Base-by-base conservation (phyloP, 2,113 vertebrate genomes). In the Phyllostomus discolor region DNA sequence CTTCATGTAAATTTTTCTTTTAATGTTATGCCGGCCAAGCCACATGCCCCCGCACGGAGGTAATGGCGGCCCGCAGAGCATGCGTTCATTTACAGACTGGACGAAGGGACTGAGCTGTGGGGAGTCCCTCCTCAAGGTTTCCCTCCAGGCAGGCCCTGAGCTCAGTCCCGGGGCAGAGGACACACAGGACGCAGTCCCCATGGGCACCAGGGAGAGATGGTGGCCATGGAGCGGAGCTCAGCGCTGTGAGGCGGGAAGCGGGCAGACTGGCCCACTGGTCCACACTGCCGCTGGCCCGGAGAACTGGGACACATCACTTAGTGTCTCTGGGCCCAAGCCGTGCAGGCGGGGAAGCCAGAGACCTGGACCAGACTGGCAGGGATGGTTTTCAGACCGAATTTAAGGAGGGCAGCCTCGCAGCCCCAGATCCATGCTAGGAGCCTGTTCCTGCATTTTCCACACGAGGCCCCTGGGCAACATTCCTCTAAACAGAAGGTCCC, bases 161-260 rank as follows among this genome's bases (percentile, higher is more conserved):
- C 76, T 92, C 28, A 5, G 31, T 48, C 50, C 93, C 67, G 14
- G 54, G 64, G 5, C 26, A 46, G 14, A 48, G 28, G 87, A 66
- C 43, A 73, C 83, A 7, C 6, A 66, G 15, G 59, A 11, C 0
- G 0, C 14, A 1, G 41, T 57, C 50, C 57, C 70, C 1, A 2
- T 43, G 75, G 73, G 66, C 38, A 38, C 11, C 10, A 19, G 31
- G 17, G 59, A 73, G 31, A 22, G 75, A 0, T 3, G 6, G 62
- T 22, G 20, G 28, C 57, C 6, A 4, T 10, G 41, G 16, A 6
- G 66, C 4, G n/a, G 48, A 54, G 10, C 46, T n/a, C 15, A 7
- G 64, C 3, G 0, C 50, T 50, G 26, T 1, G 1, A 28, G 0
- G 0, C 12, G 17, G 28, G 12, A 31, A 16, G 0, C 12, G 17